These are phyloP conservation scores for Bedellia somnulentella DNA, from an alignment of 2,888 invertebrate genomes.

Conservation along the genomic window DNA sequence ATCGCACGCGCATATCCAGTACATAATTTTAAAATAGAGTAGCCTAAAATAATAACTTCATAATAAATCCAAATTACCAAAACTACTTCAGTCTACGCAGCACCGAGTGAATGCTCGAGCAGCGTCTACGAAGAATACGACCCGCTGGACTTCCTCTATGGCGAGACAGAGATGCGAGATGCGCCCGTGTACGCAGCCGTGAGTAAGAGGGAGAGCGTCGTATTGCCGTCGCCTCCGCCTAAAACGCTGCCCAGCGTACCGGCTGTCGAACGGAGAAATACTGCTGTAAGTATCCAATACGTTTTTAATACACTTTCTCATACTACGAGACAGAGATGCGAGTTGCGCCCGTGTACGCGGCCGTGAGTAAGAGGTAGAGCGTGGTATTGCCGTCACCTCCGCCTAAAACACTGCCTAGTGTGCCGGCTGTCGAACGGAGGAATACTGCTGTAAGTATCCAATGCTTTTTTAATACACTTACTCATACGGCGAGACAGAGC, in stretches of 20 bases:
- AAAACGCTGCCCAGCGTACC: constrained; percentile 40
- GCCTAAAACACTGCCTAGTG: constrained; percentile 39
- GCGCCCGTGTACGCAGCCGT: constrained; percentile 43
- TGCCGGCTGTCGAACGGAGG: constrained; percentile 33
- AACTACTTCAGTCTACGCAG: constrained; percentile 41
- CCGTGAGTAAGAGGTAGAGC: constrained; percentile 35
- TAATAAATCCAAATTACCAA: too few species aligned
- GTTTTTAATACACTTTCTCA: too few species aligned
- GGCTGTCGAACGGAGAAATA: constrained; percentile 32
- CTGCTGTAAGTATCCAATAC: constrained; percentile 32
- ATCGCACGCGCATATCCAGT: too few species aligned
- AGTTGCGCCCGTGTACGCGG: constrained; percentile 43
- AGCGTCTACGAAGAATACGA: constrained; percentile 56
- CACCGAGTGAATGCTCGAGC: constrained; percentile 39
- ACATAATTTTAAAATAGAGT: not conserved
- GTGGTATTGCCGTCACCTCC: constrained; percentile 42
- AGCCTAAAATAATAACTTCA: not conserved
- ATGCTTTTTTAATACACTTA: too few species aligned
- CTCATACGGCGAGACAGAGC: too few species aligned
- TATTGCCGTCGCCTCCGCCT: constrained; percentile 47
- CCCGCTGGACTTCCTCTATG: constrained; percentile 49
- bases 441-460: constrained; percentile 41
- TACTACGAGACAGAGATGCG: constrained; percentile 53
- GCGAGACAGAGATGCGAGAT: constrained; percentile 51
- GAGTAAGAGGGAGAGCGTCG: constrained; percentile 30